Evolutionary conservation across 2,797 vertebrate species (phyloP), one percentile per base, ranked within the genome.

Genomic region (Ibycter americanus): DNA sequence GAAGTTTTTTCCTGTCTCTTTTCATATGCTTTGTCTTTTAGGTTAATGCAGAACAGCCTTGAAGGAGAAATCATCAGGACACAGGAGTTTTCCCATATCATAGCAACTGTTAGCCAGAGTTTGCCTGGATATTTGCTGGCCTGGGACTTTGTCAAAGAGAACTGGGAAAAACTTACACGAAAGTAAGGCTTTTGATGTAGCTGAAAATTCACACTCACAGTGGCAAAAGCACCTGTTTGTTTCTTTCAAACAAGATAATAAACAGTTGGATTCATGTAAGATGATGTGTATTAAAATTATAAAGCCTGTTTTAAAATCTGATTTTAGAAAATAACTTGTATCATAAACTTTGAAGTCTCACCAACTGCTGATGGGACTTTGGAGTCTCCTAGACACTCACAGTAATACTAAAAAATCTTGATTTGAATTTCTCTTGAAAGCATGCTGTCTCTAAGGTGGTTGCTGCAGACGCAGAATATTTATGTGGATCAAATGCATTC

Each of bases 91-190:
- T 98, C 99, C 15, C 96, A 98, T 87, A 96, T 99, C 96, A 97
- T 99, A 95, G 96, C 15, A 87, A 98, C 98, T 8, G 86, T 99
- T 89, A 98, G 98, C 95, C 98, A 87, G 10, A 97, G 95, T 94
- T 98, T 99, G 79, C 97, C 99, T 26, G 99, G 99, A 36, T 97
- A 99, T 95, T 97, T 99, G 84, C 95, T 99, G 94, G 99, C 98
- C n/a, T 99, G 99, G 99, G 98, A 99, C 97, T 99, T 99, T 89
- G 98, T 99, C 59, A 99, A 99, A 95, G 98, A 99, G 94, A 99
- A 99, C 97, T 99, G 99, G 99, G 98, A 98, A 96, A 96, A 96
- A 47, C 99, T 99, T 89, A 98, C 98, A 87, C 97, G 98, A 71
- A 99, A 99, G 99, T 99, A 98, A 98, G 99, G 89, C 51, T 90